Evolutionary conservation across 2,888 invertebrate genomes (phyloP), one percentile per base, ranked within the genome.

Genomic region (Eupeodes latifasciatus): DNA sequence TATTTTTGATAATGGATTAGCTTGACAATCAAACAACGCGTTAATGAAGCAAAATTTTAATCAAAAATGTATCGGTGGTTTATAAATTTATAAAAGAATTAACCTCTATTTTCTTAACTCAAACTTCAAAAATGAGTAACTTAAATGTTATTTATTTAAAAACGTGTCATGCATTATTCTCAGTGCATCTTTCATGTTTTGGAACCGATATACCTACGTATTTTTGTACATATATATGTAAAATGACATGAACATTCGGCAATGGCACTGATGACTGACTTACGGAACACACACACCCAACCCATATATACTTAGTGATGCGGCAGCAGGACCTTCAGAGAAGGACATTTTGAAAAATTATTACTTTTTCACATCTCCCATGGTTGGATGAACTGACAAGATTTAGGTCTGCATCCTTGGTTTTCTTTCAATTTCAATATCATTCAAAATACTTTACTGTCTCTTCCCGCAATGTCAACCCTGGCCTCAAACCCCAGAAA

Each of bases 371-470:
- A 47, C 74, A 82, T 86, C 78, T 44, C 67, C 74, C 82, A 82
- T 75, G 85, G 82, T 36, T 69, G 85, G 85, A 82, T 82, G 82
- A 86, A 86, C 74, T 74, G 82, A 72, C 77, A 72, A 78, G 71
- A 81, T 77, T 85, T 77, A 85, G 81, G 66, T 76, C 47, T 77
- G 77, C 77, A 82, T 86, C 76, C 72, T 82, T 78, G 66, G 72
- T 71, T 72, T 40, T 57, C 49, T 71, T 85, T 66, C 71, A 71
- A 75, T 75, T 75, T 75, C 69, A 71, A 71, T 75, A 85, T 76
- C 67, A 83, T 74, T 74, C 79, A 83, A 49, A 59, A 51, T 66
- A 12, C 36, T 36, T 61, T 71, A 66, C 74, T 27, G 27, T 27
- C 64, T 16, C 66, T 27, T 72, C 44, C 34, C n/a, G 14, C 14